A percentile compares a stretch with the other conserved stretches of the same genome.
These are phyloP conservation scores for Taenioides sp. DNA, from an alignment of 2,797 vertebrate species.

Conservation along the genomic window DNA sequence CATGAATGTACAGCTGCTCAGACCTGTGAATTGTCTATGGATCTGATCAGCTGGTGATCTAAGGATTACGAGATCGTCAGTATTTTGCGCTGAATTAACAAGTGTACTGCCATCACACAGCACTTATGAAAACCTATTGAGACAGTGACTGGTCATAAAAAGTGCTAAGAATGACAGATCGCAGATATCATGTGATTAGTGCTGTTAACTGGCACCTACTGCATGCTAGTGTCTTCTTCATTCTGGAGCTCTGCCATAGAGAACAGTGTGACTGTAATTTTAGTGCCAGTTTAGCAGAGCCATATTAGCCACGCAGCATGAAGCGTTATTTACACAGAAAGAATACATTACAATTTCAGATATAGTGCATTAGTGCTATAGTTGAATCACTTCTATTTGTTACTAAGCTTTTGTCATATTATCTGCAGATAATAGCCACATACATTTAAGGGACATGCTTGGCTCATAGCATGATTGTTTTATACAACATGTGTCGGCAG, in stretches of 20 bases:
- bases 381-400: not conserved
- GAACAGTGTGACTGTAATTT: not conserved
- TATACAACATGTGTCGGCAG: not conserved
- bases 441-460: conserved; percentile 1
- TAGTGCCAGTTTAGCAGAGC: conserved; percentile 1
- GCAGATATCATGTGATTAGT: conserved; percentile 1
- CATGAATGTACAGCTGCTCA: not conserved
- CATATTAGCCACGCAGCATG: conserved; percentile 1
- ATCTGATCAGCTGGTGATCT: conserved; percentile 10
- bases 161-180: not conserved
- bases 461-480: not conserved
- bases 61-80: conserved; percentile 24
- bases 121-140: conserved; percentile 27
- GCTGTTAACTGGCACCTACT: conserved; percentile 17
- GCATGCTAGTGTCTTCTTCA: not conserved
- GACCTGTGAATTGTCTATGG: not conserved
- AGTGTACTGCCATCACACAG: conserved; percentile 13
- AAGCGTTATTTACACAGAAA: not conserved
- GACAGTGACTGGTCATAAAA: not conserved
- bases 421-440: not conserved
- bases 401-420: not conserved
- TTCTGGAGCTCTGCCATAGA: not conserved
- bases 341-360: not conserved
- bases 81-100: conserved; percentile 28
- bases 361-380: not conserved